phyloP scores from a whole-genome alignment of 2,113 vertebrate genomes.

The Dunckerocampus dactyliophorus region DNA sequence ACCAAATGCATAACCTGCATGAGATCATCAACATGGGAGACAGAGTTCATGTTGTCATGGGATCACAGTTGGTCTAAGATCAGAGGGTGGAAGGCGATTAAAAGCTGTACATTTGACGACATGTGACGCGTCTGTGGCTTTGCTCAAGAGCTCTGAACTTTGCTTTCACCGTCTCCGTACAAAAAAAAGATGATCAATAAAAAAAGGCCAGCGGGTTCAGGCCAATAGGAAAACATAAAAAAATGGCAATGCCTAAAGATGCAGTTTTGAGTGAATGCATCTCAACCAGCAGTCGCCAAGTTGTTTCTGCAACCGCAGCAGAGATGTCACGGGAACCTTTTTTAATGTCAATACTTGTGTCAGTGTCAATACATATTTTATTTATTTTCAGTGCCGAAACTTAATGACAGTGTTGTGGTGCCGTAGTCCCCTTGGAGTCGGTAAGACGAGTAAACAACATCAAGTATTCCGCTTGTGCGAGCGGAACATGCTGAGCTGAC shows the following conservation, averaged over 20 bases:
- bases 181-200: neutral
- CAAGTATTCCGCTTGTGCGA: neutral
- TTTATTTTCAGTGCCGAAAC: too few species aligned
- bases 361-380: too few species aligned
- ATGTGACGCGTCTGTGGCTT: slow-evolving; percentile 26
- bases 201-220: slow-evolving; percentile 44
- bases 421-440: slow-evolving; percentile 8
- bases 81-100: slow-evolving; percentile 5
- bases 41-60: neutral
- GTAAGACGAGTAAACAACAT: slow-evolving; percentile 43
- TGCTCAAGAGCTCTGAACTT: neutral
- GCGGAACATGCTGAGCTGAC: slow-evolving; percentile 25
- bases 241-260: slow-evolving; percentile 11
- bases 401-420: too few species aligned
- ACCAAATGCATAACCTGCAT: neutral
- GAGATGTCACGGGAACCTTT: neutral
- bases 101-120: neutral
- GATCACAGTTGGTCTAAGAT: neutral
- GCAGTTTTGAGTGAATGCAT: too few species aligned
- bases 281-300: too few species aligned
- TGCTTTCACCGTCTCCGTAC: neutral
- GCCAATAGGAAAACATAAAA: slow-evolving; percentile 41
- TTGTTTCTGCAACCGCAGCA: too few species aligned
- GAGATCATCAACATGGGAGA: neutral
- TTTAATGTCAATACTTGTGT: neutral